Conservation (phyloP, 1,140 invertebrate species). For the Schlechtendalia chinensis region DNA sequence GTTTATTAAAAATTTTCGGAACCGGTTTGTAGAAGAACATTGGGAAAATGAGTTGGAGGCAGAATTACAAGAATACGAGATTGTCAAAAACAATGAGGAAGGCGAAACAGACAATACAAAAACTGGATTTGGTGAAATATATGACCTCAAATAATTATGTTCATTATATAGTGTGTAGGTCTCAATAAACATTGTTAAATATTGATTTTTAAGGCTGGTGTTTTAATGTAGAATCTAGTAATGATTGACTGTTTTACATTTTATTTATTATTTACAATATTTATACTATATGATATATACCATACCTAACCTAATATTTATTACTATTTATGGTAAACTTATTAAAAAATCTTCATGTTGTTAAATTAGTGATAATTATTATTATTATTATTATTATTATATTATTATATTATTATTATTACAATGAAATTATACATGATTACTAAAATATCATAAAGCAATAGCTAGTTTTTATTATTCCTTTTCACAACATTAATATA, state of each 20-base stretch:
- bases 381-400: slow-evolving; percentile 42
- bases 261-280: slow-evolving; percentile 24
- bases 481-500: neutral
- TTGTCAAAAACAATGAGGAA: slow-evolving; percentile 63
- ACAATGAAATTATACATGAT: slow-evolving; percentile 28
- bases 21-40: slow-evolving; percentile 70
- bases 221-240: slow-evolving; percentile 39
- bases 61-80: slow-evolving; percentile 88
- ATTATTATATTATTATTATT: slow-evolving; percentile 30
- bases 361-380: slow-evolving; percentile 50
- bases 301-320: slow-evolving; percentile 33
- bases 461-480: slow-evolving; percentile 43
- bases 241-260: slow-evolving; percentile 37
- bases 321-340: slow-evolving; percentile 29
- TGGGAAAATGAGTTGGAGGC: slow-evolving; percentile 91
- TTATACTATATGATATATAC: slow-evolving; percentile 34
- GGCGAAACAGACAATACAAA: neutral
- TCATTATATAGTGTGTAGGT: slow-evolving; percentile 12
- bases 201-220: slow-evolving; percentile 39
- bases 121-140: slow-evolving; percentile 21
- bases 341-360: slow-evolving; percentile 41
- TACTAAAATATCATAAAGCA: slow-evolving; percentile 37
- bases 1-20: slow-evolving; percentile 47
- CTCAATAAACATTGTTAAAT: slow-evolving; percentile 21
- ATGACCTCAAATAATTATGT: slow-evolving; percentile 45